Evolutionary conservation across 2,888 invertebrate genomes (phyloP), one percentile per base, ranked within the genome.

Genomic region (Latrodectus elegans): DNA sequence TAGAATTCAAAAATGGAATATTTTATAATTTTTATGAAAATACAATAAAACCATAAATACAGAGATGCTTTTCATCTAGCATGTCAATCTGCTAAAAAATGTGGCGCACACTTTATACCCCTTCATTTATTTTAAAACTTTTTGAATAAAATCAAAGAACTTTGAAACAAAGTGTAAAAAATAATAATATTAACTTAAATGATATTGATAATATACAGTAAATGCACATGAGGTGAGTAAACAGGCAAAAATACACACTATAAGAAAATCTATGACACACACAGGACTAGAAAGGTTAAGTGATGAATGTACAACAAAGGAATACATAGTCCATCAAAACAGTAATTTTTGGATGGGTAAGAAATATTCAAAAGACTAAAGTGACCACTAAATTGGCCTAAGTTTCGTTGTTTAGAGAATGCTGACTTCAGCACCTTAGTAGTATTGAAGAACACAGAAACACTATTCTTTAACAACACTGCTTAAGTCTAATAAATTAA

Each of bases 381-480:
- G 65, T 88, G 83, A 88, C 88, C 88, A 79, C 79, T 79, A 84
- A 68, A 60, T 75, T 88, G 88, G 88, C 84, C 88, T 81, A 88
- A 88, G 80, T 88, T 88, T 88, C 88, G 88, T 88, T 88, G 88
- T 88, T 85, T 85, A 88, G 84, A 85, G 84, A 88, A 76, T 88
- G 88, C 88, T 88, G 88, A 88, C 70, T 84, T 70, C 88, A 88
- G 88, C 88, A 88, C 88, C 88, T 88, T 88, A 81, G 84, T 73
- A 79, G 80, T 80, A 84, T 75, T 75, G 52, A 83, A 83, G 88
- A 88, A 88, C 88, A 88, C 88, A 79, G 88, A 88, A 79, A 88
- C 76, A 88, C 84, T 75, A 76, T 22, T 74, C 52, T 75, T 78
- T 68, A 75, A 82, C 82, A 82, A 73, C 82, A 82, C 82, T 82